These are phyloP conservation scores for Protosalanx chinensis DNA, from an alignment of 2,797 vertebrate species.

Conservation along the genomic window DNA sequence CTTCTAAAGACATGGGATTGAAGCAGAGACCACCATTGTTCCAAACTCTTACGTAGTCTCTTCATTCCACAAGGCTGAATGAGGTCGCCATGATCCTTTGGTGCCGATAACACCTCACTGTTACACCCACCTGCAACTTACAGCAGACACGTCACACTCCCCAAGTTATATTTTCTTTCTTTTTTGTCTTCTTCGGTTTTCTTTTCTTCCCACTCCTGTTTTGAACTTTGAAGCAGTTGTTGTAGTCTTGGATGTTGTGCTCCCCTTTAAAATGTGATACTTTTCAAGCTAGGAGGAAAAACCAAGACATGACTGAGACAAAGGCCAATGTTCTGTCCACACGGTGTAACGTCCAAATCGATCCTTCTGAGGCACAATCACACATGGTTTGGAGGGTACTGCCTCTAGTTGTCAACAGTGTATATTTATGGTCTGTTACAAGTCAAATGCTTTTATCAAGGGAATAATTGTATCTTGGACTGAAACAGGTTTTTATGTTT, in stretches of 20 bases:
- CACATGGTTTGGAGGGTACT: slow-evolving; percentile 72
- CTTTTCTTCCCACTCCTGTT: slow-evolving; percentile 50
- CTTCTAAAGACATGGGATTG: slow-evolving; percentile 89
- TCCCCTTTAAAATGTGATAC: slow-evolving; percentile 60
- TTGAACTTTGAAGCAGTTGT: slow-evolving; percentile 63
- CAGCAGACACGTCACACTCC: slow-evolving; percentile 74
- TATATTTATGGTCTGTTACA: slow-evolving; percentile 79
- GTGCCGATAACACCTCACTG: slow-evolving; percentile 86
- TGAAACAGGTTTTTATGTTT: slow-evolving; percentile 64
- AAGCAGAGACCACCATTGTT: slow-evolving; percentile 87
- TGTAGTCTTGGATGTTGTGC: slow-evolving; percentile 77
- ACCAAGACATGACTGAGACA: slow-evolving; percentile 37
- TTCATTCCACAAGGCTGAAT: slow-evolving; percentile 92
- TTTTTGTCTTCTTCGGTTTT: slow-evolving; percentile 54
- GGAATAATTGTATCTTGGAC: slow-evolving; percentile 67
- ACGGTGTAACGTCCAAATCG: slow-evolving; percentile 54
- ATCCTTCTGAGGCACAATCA: slow-evolving; percentile 75
- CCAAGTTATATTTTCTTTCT: slow-evolving; percentile 69
- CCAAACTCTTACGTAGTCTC: slow-evolving; percentile 87
- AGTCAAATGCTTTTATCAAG: slow-evolving; percentile 58
- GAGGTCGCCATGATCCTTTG: slow-evolving; percentile 87
- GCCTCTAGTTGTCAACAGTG: slow-evolving; percentile 74
- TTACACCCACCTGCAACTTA: slow-evolving; percentile 81
- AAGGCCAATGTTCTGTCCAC: slow-evolving; percentile 54
- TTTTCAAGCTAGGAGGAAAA: slow-evolving; percentile 56